These are phyloP conservation scores for Ceraclea dissimilis DNA, from an alignment of 2,888 invertebrate species.

Conservation along the genomic window DNA sequence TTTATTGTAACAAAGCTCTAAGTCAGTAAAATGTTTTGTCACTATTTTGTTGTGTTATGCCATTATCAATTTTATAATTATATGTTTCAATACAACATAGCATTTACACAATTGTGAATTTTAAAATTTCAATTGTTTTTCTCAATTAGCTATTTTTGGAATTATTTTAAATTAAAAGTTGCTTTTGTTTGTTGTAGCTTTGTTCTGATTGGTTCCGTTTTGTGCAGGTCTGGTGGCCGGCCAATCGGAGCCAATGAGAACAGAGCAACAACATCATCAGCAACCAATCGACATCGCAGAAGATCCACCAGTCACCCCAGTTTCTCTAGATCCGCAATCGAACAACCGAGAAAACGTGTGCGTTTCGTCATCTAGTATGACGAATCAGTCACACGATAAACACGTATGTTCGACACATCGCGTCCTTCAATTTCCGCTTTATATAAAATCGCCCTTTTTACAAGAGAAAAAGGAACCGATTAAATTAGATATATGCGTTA, in stretches of 20 bases:
- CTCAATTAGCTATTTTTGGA: too few species aligned
- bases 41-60: neutral
- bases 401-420: constrained; percentile 32
- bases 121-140: neutral
- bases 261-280: constrained; percentile 39
- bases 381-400: constrained; percentile 44
- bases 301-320: constrained; percentile 14
- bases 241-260: constrained; percentile 51
- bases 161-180: neutral
- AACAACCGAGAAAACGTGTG: constrained; percentile 47
- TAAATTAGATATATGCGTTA: constrained; percentile 71
- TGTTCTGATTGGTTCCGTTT: constrained; percentile 48
- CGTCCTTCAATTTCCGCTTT: constrained; percentile 44
- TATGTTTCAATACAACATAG: neutral
- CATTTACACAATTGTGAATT: too few species aligned
- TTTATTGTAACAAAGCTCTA: too few species aligned
- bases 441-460: constrained; percentile 54
- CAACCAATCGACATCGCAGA: constrained; percentile 28
- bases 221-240: constrained; percentile 45
- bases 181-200: constrained; percentile 32
- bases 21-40: too few species aligned
- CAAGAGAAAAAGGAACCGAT: constrained; percentile 62
- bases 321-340: constrained; percentile 20
- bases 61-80: neutral
- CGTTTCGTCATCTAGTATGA: constrained; percentile 50